phyloP scores from a whole-genome alignment of 2,113 vertebrate genomes.

The Osmerus mordax region DNA sequence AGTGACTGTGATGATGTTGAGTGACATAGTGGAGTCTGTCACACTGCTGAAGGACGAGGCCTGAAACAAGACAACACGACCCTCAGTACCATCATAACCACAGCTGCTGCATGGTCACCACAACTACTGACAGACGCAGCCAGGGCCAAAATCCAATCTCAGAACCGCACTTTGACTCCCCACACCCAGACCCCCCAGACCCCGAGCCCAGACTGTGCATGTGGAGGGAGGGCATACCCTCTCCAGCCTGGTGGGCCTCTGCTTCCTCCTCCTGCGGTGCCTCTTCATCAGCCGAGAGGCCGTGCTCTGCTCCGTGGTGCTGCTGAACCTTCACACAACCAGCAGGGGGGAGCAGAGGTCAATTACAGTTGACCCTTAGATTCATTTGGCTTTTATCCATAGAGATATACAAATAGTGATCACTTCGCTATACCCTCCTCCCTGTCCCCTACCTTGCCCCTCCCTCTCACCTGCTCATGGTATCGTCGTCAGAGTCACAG shows the following conservation, averaged over 20 bases:
- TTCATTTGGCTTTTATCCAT: background rate
- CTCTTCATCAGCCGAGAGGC: conserved; percentile 84
- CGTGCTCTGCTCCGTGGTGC: conserved; percentile 85
- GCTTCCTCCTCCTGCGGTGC: conserved; percentile 84
- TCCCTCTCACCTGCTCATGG: conserved; percentile 72
- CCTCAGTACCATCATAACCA: background rate
- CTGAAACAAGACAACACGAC: conserved; percentile 47
- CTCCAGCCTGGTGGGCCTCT: conserved; percentile 82
- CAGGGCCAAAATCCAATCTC: background rate
- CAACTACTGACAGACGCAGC: background rate
- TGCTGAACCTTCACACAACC: conserved; percentile 77
- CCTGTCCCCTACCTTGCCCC: background rate
- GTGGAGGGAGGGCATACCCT: conserved; percentile 60
- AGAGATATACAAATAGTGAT: no score
- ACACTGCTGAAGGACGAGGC: conserved; percentile 88
- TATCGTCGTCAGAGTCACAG: conserved; percentile 86
- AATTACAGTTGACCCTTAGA: background rate
- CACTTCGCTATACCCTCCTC: background rate
- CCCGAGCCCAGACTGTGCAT: no score
- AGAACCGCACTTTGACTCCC: background rate
- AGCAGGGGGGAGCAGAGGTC: conserved; percentile 18
- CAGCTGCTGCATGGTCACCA: background rate
- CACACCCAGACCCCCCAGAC: no score
- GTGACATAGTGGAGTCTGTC: conserved; percentile 88
- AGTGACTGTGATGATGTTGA: conserved; percentile 90